Conservation (phyloP, 2,888 invertebrate genomes). For the Sericinus montela region DNA sequence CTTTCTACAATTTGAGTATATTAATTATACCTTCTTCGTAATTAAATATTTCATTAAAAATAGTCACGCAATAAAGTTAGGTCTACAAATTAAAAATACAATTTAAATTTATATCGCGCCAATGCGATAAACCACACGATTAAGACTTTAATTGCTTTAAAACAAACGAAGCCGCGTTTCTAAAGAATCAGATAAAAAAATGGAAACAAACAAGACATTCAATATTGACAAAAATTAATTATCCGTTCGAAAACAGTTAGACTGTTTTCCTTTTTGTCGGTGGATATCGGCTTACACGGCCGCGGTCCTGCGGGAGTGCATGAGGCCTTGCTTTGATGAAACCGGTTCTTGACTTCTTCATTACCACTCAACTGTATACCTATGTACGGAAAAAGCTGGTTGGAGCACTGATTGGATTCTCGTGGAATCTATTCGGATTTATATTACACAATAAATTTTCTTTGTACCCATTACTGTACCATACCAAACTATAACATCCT, state of each 20-base stretch:
- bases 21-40: no score
- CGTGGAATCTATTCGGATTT: neutral
- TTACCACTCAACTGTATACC: conserved; percentile 34
- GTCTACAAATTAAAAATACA: no score
- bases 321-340: conserved; percentile 28
- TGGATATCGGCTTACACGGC: conserved; percentile 13
- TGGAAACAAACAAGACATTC: conserved; percentile 1
- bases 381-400: conserved; percentile 29
- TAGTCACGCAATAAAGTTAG: no score
- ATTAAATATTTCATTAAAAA: no score
- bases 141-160: no score
- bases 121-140: no score
- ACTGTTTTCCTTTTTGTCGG: conserved; percentile 17
- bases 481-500: no score
- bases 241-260: conserved; percentile 18
- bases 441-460: neutral
- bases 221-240: conserved; percentile 21
- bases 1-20: no score
- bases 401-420: conserved; percentile 4
- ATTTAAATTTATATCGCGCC: no score
- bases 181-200: neutral
- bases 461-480: no score
- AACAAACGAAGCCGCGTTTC: neutral
- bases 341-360: conserved; percentile 59
- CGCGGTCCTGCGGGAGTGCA: conserved; percentile 19